Base-by-base conservation (phyloP, 2,888 invertebrate species). In the Melieria crassipennis region DNA sequence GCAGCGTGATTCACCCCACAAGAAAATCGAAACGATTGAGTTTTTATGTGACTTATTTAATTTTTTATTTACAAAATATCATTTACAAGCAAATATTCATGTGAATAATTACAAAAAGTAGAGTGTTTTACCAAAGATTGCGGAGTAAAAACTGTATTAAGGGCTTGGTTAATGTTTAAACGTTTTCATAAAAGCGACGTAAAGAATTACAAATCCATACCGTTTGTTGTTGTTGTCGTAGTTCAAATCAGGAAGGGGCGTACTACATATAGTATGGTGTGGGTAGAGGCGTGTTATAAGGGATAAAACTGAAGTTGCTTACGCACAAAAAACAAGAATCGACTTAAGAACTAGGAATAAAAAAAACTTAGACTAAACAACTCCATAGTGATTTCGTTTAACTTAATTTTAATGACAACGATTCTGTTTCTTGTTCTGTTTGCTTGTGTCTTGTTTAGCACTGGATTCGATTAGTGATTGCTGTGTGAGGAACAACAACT, bases 401-500 rank as follows among this genome's bases (percentile, higher is more conserved):
- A 63, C 66, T 73, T 73, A 73, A 71, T 50, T 63, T 67, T 55
- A 66, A 56, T 65, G 72, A 74, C 72, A 74, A 74, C 70, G 68
- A 64, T 61, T 69, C 58, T 48, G 30, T 58, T 30, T 11, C 45
- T 30, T 10, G 4, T 50, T 46, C 11, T 16, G 50, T 48, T 48
- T 9, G n/a, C 48, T 48, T 63, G 16, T 6, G 10, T 63, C 9
- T 50, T 63, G 3, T 30, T 30, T 2, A 1, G 30, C 30, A 30
- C 30, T 30, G 30, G 30, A 30, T 2, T 30, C 30, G 30, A 30
- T 30, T 30, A 30, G 52, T 52, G 0, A n/a, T 7, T 52, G 11
- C 13, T n/a, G 13, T 52, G 52, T 50, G 50, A 3, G 11, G 50
- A 74, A 76, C 77, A 78, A 77, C 77, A 77, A 77, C 75, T 78